Percentiles rank a stretch among this genome's conserved stretches.
These are phyloP conservation scores for Pseudomyrmex dendroicus DNA, from an alignment of 1,140 invertebrate species.

Conservation along the genomic window DNA sequence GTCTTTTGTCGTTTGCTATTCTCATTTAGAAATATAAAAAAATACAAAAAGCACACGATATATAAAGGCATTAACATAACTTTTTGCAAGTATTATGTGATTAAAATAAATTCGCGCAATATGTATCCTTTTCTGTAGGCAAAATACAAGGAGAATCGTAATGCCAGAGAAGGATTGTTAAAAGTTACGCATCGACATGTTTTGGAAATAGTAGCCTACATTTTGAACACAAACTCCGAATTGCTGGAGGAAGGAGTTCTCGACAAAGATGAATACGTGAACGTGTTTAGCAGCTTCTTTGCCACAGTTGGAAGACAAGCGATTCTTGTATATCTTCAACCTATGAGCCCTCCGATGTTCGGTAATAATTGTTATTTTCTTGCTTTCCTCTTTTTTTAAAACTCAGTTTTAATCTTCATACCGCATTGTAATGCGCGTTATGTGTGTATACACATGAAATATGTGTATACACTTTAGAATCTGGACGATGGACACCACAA, in stretches of 20 bases:
- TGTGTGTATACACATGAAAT: conserved; percentile 27
- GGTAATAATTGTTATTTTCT: conserved; percentile 77
- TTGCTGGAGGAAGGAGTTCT: conserved; percentile 88
- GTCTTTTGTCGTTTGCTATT: too few relatives aligned
- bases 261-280: conserved; percentile 87
- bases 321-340: conserved; percentile 86
- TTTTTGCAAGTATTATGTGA: not conserved
- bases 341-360: conserved; percentile 81
- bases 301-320: conserved; percentile 82
- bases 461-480: conserved; percentile 78
- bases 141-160: conserved; percentile 85
- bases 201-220: conserved; percentile 87
- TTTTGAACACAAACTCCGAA: conserved; percentile 85
- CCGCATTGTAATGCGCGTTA: not conserved
- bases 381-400: not conserved
- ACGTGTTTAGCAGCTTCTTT: conserved; percentile 86
- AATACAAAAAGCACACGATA: too few relatives aligned
- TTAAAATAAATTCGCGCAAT: not conserved
- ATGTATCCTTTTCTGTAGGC: conserved; percentile 72
- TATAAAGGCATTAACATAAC: not conserved
- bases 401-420: conserved; percentile 6
- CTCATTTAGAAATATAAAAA: not conserved
- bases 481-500: conserved; percentile 84
- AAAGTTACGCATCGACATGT: conserved; percentile 87
- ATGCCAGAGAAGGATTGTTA: conserved; percentile 83